These are phyloP conservation scores for Apoderus coryli DNA, from an alignment of 2,888 invertebrate species.

Conservation along the genomic window DNA sequence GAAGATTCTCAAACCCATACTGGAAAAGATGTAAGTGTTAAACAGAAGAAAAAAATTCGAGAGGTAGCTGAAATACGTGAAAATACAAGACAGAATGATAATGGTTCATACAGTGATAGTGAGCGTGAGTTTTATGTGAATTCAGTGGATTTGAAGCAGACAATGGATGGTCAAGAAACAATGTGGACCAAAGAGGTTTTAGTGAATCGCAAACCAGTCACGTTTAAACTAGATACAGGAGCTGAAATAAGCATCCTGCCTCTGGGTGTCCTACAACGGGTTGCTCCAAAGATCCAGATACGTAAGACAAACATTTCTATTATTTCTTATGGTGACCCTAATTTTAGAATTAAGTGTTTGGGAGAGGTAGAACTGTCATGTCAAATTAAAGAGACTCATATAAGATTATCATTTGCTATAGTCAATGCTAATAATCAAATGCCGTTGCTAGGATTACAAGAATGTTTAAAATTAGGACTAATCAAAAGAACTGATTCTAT, in stretches of 20 bases:
- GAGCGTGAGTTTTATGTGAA: slow-evolving; percentile 4
- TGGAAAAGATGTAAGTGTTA: too few relatives aligned
- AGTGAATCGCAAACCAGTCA: too few relatives aligned
- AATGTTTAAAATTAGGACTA: slow-evolving; percentile 8
- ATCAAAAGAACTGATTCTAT: slow-evolving; percentile 7
- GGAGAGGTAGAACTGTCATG: slow-evolving; percentile 5
- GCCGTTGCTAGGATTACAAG: slow-evolving; percentile 8
- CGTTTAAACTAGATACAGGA: too few relatives aligned
- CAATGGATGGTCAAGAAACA: too few relatives aligned
- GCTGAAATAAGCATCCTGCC: slow-evolving; percentile 13
- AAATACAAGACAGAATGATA: too few relatives aligned
- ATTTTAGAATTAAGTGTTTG: slow-evolving; percentile 8
- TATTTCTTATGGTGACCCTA: slow-evolving; percentile 7
- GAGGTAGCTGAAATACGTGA: too few relatives aligned
- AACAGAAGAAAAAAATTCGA: too few relatives aligned
- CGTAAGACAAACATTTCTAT: slow-evolving; percentile 5
- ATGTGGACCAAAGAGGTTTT: too few relatives aligned
- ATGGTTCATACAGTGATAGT: neutral
- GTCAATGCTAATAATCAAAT: slow-evolving; percentile 7
- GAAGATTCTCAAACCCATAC: neutral
- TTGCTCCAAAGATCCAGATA: too few relatives aligned
- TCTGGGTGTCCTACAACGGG: slow-evolving; percentile 22
- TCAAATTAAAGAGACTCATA: neutral
- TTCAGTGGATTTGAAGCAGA: neutral
- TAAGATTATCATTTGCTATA: slow-evolving; percentile 7